A percentile compares a stretch with the other conserved stretches of the same genome.
Conservation (phyloP, 2,113 vertebrate species). For the Rhipidura dahli region DNA sequence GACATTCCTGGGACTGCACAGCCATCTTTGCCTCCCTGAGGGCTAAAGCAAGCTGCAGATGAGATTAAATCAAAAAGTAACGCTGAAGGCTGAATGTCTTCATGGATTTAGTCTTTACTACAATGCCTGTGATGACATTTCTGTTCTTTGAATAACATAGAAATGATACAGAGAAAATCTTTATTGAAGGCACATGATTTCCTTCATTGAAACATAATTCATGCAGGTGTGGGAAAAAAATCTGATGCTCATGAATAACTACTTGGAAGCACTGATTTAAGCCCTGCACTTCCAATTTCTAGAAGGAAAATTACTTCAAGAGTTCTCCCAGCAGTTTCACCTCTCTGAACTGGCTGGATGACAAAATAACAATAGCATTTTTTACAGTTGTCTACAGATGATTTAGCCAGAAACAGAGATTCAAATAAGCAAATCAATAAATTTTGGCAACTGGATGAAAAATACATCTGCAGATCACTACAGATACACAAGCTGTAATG, state of each 20-base stretch:
- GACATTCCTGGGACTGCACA: neutral
- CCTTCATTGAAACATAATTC: neutral
- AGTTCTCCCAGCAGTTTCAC: neutral
- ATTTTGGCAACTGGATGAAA: neutral
- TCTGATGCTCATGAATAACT: neutral
- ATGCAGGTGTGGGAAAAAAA: neutral
- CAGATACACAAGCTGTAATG: neutral
- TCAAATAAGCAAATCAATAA: neutral
- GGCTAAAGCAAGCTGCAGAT: neutral
- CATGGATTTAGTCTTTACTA: neutral
- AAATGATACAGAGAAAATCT: neutral
- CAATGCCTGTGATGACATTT: neutral
- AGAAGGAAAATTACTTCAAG: neutral
- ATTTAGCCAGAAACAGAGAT: neutral
- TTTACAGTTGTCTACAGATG: neutral
- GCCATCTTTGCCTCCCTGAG: neutral
- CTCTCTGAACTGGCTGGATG: neutral
- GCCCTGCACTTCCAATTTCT: neutral
- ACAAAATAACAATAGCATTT: neutral
- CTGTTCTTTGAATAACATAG: neutral
- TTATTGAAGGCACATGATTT: neutral
- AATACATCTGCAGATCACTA: neutral
- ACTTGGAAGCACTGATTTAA: neutral
- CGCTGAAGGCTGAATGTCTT: fast-evolving
- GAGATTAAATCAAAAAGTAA: neutral